Conservation (phyloP, 2,797 vertebrate species). For the Bradypus variegatus region DNA sequence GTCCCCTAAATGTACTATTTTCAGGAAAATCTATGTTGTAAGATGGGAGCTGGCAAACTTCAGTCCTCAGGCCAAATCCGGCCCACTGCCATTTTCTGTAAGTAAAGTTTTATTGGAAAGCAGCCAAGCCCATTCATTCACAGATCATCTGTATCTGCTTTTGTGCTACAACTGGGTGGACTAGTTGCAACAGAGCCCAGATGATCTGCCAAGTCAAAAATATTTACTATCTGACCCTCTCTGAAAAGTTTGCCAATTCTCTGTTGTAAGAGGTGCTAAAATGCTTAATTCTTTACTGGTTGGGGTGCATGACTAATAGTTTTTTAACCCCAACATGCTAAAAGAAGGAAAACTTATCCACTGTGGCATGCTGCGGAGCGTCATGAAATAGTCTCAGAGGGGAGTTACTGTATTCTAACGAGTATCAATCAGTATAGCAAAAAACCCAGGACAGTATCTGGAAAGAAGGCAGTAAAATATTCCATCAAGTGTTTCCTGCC, state of each 20-base stretch:
- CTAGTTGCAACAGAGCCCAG: not conserved
- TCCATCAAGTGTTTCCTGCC: not conserved
- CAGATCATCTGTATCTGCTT: not conserved
- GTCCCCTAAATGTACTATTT: conserved; percentile 25
- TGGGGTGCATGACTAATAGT: not conserved
- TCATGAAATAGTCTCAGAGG: not conserved
- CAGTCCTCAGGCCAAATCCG: not conserved
- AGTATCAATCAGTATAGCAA: not conserved
- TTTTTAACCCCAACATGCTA: not conserved
- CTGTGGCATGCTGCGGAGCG: too few relatives aligned
- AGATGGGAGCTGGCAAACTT: not conserved
- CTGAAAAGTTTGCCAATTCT: not conserved
- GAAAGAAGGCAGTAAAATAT: not conserved
- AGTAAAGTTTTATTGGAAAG: conserved; percentile 60
- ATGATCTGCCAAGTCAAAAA: conserved; percentile 34
- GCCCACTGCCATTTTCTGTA: conserved; percentile 29
- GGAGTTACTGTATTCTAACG: not conserved
- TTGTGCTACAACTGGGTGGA: not conserved
- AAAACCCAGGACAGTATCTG: not conserved
- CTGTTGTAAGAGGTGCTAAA: conserved; percentile 5
- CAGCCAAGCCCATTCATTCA: not conserved
- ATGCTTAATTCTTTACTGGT: conserved; percentile 20
- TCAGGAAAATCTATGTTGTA: conserved; percentile 50
- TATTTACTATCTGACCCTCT: conserved; percentile 47
- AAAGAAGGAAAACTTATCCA: not conserved